Conservation (phyloP, 2,113 vertebrate genomes). For the Channa argus region DNA sequence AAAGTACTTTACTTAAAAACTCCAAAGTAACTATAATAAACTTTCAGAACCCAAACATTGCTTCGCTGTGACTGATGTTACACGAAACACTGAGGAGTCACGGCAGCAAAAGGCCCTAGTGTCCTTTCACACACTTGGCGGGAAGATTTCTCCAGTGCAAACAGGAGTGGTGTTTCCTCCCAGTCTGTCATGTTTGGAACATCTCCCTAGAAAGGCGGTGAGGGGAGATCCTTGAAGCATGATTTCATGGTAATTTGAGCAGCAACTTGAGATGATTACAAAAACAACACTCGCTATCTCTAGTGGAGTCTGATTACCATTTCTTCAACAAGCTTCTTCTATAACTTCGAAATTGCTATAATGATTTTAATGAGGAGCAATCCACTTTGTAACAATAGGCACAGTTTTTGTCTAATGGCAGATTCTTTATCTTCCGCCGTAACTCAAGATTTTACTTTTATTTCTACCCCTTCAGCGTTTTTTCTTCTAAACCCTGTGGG, state of each 20-base stretch:
- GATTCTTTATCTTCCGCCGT: neutral
- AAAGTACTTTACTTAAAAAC: no score
- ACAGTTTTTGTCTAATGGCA: neutral
- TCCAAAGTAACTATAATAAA: neutral
- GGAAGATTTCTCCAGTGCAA: no score
- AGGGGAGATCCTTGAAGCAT: neutral
- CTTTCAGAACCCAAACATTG: no score
- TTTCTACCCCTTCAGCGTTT: neutral
- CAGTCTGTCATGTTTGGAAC: neutral
- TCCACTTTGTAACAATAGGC: neutral
- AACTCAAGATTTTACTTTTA: neutral
- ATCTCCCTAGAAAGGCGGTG: neutral
- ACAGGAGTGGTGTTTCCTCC: neutral
- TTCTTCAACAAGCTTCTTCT: neutral
- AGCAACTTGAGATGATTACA: neutral
- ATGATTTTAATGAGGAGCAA: neutral
- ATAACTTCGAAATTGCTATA: neutral
- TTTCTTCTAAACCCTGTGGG: constrained; percentile 17
- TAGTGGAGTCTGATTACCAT: neutral
- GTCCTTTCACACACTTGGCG: no score
- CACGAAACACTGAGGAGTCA: no score
- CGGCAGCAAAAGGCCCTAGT: no score
- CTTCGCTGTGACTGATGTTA: no score
- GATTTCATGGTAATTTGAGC: neutral
- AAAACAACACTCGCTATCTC: neutral